Conservation (phyloP, 2,888 invertebrate genomes). For the Cheilosia impressa region DNA sequence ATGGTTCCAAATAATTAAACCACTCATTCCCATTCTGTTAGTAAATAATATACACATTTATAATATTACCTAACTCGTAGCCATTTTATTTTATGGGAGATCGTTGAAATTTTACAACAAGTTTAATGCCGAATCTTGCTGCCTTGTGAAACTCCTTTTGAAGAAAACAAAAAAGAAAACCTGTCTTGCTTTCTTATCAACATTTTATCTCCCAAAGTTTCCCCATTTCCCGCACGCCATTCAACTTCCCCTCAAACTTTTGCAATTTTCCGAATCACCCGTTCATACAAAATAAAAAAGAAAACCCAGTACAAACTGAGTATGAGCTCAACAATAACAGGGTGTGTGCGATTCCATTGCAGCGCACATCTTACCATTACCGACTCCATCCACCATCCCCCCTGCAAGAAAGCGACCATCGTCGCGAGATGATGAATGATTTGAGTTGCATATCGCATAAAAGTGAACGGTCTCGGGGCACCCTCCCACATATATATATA, state of each 20-base stretch:
- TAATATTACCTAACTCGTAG: too few species aligned
- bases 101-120: neutral
- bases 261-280: slow-evolving; percentile 26
- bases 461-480: slow-evolving; percentile 20
- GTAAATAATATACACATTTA: too few species aligned
- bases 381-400: neutral
- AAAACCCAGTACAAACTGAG: neutral
- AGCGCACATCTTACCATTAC: slow-evolving; percentile 1
- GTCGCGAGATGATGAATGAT: slow-evolving; percentile 57
- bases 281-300: slow-evolving; percentile 3
- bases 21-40: too few species aligned
- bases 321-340: slow-evolving; percentile 27
- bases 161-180: neutral
- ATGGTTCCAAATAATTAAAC: too few species aligned
- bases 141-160: neutral
- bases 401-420: slow-evolving; percentile 29
- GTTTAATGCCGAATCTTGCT: neutral
- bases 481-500: slow-evolving; percentile 30
- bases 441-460: slow-evolving; percentile 60
- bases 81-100: neutral
- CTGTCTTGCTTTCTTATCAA: slow-evolving; percentile 16
- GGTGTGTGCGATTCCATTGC: slow-evolving; percentile 40
- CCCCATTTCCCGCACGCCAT: slow-evolving; percentile 12
- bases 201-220: slow-evolving; percentile 15
- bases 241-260: neutral